Percentiles rank a stretch among this genome's conserved stretches.
Conservation (phyloP, 2,113 vertebrate species). For the Turnix velox region DNA sequence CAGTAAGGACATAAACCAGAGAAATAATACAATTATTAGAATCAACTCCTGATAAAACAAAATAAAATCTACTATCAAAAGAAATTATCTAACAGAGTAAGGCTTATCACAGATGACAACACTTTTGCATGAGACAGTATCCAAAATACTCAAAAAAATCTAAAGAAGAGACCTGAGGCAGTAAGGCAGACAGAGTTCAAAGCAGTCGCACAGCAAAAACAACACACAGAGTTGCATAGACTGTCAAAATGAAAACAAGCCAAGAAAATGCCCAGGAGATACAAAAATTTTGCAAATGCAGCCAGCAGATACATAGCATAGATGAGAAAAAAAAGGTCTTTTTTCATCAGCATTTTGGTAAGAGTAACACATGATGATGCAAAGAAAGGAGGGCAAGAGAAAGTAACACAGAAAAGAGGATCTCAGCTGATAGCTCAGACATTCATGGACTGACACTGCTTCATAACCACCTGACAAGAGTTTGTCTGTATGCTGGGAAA, state of each 20-base stretch:
- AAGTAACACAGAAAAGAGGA: background rate
- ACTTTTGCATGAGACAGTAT: background rate
- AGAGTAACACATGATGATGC: background rate
- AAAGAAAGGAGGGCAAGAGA: background rate
- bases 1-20: background rate
- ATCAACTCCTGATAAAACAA: background rate
- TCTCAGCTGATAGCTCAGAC: background rate
- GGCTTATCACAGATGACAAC: background rate
- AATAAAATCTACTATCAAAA: background rate
- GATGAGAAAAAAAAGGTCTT: background rate
- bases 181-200: slow-evolving; percentile 4
- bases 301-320: background rate
- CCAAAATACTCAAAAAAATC: background rate
- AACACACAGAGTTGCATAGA: background rate
- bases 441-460: background rate
- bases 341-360: background rate
- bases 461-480: background rate
- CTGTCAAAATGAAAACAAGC: slow-evolving; percentile 28
- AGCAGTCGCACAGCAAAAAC: slow-evolving; percentile 7
- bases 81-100: background rate
- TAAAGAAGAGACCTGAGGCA: background rate
- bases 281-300: background rate
- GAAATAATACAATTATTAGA: background rate
- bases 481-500: background rate
- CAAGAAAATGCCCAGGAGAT: slow-evolving; percentile 17